Percentiles rank a stretch among this genome's conserved stretches.
Conservation (phyloP, 1,140 invertebrate species). For the Globodera rostochiensis region DNA sequence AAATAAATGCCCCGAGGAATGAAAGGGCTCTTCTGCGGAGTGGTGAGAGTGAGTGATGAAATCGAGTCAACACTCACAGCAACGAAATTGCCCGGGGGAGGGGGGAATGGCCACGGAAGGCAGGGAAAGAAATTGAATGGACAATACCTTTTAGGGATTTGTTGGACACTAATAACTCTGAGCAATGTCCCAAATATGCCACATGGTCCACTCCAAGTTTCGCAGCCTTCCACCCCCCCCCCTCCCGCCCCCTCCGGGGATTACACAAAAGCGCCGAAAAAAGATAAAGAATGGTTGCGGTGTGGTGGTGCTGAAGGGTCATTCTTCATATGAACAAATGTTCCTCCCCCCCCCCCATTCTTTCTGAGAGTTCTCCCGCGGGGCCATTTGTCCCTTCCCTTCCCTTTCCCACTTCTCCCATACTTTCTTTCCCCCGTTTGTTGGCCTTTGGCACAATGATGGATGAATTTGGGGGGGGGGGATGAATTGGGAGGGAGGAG, state of each 20-base stretch:
- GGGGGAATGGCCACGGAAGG: not conserved
- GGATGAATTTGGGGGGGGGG: constrained; percentile 10
- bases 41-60: constrained; percentile 26
- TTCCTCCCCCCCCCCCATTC: constrained; percentile 1
- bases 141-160: not conserved
- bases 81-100: not conserved
- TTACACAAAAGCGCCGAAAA: constrained; percentile 15
- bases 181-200: not conserved
- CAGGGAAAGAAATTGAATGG: not conserved
- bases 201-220: not conserved
- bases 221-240: not conserved
- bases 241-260: not conserved
- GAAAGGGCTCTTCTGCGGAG: not conserved
- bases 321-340: constrained; percentile 11
- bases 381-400: constrained; percentile 11
- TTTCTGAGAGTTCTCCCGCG: not conserved
- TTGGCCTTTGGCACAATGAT: constrained; percentile 14
- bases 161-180: not conserved
- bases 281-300: not conserved
- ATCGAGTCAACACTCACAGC: constrained; percentile 20
- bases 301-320: not conserved
- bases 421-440: constrained; percentile 1
- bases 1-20: constrained; percentile 17
- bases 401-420: not conserved
- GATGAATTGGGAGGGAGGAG: not conserved